Evolutionary conservation across 2,888 invertebrate species (phyloP), one percentile per base, ranked within the genome.

Genomic region (Embidobia sp.): DNA sequence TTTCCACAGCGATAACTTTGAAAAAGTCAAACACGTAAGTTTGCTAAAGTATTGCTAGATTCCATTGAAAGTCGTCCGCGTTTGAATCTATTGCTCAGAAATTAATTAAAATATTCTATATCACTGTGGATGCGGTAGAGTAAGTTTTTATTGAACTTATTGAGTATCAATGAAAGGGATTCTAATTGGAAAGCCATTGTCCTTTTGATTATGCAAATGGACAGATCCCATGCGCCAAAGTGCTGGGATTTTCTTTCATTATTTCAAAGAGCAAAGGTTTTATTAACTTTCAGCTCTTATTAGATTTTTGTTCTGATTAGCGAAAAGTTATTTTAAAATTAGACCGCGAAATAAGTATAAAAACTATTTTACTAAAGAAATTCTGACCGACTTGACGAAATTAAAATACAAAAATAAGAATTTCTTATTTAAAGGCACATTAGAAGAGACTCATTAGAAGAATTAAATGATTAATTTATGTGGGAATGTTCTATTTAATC

Each of bases 71-170:
- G 2, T 44, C 22, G 42, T 10, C 26, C 10, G 44, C 31, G 26
- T 51, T 46, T 27, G 31, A 55, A 48, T n/a, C n/a, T n/a, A n/a
- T n/a, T n/a, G n/a, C n/a, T n/a, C n/a, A 35, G 48, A 57, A 67
- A 57, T 67, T 67, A 67, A 67, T 67, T 67, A 48, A 67, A 67
- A 48, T 49, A 57, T 67, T 66, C 53, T 53, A 66, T 46, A n/a
- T n/a, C n/a, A n/a, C n/a, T n/a, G n/a, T n/a, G n/a, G n/a, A n/a
- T n/a, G n/a, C 42, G 29, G 29, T 15, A 55, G 29, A 49, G 11
- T 55, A 48, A 48, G 48, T 35, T 48, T 69, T 69, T 49, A 69
- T 69, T 42, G 57, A 67, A 67, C 35, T 67, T 67, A 59, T 70
- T 59, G 44, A 26, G 19, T 59, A 44, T 70, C 61, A 46, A 37